Conservation (phyloP, 2,888 invertebrate genomes). For the Xylota sylvarum region DNA sequence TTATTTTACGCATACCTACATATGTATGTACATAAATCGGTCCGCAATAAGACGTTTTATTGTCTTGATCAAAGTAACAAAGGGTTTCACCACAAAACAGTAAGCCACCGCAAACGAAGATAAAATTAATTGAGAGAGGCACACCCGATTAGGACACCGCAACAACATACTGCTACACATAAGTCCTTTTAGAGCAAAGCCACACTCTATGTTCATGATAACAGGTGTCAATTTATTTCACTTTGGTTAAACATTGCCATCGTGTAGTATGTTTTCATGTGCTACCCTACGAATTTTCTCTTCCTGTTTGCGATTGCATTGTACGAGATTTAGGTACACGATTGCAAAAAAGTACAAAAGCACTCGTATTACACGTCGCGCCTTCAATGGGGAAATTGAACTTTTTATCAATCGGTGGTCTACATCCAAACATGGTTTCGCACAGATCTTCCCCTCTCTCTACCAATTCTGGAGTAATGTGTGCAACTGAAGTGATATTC, state of each 20-base stretch:
- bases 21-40: background rate
- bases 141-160: conserved; percentile 62
- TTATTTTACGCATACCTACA: background rate
- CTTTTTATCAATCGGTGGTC: conserved; percentile 64
- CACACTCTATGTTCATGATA: conserved; percentile 62
- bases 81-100: background rate
- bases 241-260: conserved; percentile 47
- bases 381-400: conserved; percentile 58
- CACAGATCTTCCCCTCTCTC: conserved; percentile 37
- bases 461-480: conserved; percentile 27
- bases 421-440: conserved; percentile 52
- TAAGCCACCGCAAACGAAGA: conserved; percentile 46
- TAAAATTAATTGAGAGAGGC: conserved; percentile 58
- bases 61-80: background rate
- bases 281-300: conserved; percentile 47
- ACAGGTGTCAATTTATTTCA: conserved; percentile 74
- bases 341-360: conserved; percentile 67
- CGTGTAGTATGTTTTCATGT: conserved; percentile 35
- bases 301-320: conserved; percentile 49
- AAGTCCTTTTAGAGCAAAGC: conserved; percentile 66
- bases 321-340: conserved; percentile 61
- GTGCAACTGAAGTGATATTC: conserved; percentile 13
- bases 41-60: conserved; percentile 9
- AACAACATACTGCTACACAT: conserved; percentile 24
- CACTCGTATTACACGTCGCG: conserved; percentile 52